Conservation (phyloP, 2,797 vertebrate species). For the Gouania willdenowi region DNA sequence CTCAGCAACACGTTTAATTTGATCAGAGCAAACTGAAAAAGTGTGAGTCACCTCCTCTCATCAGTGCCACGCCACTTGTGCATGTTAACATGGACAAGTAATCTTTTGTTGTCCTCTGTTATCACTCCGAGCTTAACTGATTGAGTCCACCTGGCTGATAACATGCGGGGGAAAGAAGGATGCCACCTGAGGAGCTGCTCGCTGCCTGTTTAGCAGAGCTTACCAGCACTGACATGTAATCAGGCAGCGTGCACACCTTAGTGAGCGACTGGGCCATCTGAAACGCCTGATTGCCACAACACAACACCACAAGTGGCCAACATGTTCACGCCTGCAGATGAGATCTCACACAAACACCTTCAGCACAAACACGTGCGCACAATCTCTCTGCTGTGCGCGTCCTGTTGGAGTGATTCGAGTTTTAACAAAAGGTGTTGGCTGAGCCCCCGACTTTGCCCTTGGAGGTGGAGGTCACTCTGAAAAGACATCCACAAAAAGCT, state of each 20-base stretch:
- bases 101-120: slow-evolving; percentile 42
- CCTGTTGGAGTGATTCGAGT: not conserved
- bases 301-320: slow-evolving; percentile 1
- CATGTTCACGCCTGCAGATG: slow-evolving; percentile 35
- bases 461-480: slow-evolving; percentile 4
- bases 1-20: slow-evolving; percentile 30
- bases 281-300: slow-evolving; percentile 7
- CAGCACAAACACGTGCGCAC: not conserved
- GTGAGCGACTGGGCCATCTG: slow-evolving; percentile 10
- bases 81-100: slow-evolving; percentile 44
- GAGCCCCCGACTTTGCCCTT: slow-evolving; percentile 1
- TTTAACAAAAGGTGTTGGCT: slow-evolving; percentile 6
- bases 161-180: slow-evolving; percentile 14
- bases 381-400: not conserved
- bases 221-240: slow-evolving; percentile 63
- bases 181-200: slow-evolving; percentile 13
- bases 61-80: slow-evolving; percentile 15
- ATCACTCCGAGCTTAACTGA: slow-evolving; percentile 35
- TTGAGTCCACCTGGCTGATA: slow-evolving; percentile 31
- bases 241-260: slow-evolving; percentile 35
- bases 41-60: slow-evolving; percentile 23
- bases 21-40: slow-evolving; percentile 28
- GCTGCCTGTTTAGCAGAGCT: slow-evolving; percentile 36
- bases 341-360: slow-evolving; percentile 18
- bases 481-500: not conserved